Percentiles rank a stretch among this genome's conserved stretches.
Conservation (phyloP, 2,888 invertebrate genomes). For the Danaus chrysippus region DNA sequence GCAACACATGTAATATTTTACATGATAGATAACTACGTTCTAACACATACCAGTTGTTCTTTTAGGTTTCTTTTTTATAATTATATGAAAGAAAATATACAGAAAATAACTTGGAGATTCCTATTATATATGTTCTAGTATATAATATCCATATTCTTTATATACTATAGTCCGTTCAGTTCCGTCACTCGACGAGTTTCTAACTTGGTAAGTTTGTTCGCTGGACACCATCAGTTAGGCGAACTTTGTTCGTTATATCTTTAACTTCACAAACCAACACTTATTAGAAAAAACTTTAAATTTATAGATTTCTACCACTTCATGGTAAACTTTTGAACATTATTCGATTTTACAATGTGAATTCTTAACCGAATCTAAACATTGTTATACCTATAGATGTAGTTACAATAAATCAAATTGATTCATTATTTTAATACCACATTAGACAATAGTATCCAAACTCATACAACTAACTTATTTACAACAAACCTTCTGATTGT, state of each 20-base stretch:
- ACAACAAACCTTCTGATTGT: constrained; percentile 1
- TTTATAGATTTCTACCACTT: constrained; percentile 26
- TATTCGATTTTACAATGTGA: neutral
- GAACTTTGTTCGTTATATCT: constrained; percentile 38
- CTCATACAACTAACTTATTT: neutral
- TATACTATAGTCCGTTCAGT: constrained; percentile 24
- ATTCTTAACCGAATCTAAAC: neutral
- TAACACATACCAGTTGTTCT: neutral
- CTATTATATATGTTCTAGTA: neutral
- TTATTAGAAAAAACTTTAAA: constrained; percentile 50
- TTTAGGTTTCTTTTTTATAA: neutral
- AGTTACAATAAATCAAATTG: too few species aligned
- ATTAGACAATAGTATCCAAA: neutral
- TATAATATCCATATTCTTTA: constrained; percentile 15
- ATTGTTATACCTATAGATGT: neutral
- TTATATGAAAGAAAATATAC: neutral
- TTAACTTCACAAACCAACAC: constrained; percentile 35
- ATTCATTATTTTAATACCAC: too few species aligned
- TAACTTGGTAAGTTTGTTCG: constrained; percentile 40
- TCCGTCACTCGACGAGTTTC: constrained; percentile 25
- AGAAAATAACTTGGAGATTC: neutral
- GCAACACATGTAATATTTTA: neutral
- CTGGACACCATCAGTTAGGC: constrained; percentile 35
- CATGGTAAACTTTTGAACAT: constrained; percentile 6
- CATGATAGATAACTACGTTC: neutral